Evolutionary conservation across 2,888 invertebrate species (phyloP).

Genomic region (Lysandra coridon): DNA sequence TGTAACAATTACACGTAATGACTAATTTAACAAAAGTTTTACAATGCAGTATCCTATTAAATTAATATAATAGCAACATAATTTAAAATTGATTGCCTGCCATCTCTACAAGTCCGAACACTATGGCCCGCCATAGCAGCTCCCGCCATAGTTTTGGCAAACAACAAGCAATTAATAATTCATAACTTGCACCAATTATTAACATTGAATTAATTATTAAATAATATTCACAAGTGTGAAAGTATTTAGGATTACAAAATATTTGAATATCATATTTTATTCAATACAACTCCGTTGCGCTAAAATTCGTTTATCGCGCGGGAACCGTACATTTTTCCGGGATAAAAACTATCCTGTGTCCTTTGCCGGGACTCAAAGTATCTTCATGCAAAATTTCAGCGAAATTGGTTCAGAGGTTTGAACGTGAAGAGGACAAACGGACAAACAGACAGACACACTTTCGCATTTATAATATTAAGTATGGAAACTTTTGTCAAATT

Average conservation of each 20-base stretch:
- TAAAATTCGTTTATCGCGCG: neutral
- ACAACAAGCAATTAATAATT: neutral
- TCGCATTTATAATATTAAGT: neutral
- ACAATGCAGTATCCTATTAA: no score
- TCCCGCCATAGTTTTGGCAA: neutral
- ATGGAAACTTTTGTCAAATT: no score
- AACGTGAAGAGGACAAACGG: no score
- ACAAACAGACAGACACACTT: no score
- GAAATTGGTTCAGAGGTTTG: no score
- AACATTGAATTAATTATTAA: neutral
- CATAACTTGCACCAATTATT: neutral
- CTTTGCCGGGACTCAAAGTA: neutral
- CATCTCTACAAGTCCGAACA: neutral
- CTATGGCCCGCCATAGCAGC: neutral
- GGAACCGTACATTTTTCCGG: neutral
- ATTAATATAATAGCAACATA: no score
- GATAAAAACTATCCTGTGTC: neutral
- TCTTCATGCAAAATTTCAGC: no score
- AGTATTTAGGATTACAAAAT: neutral
- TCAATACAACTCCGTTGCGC: no score
- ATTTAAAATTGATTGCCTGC: neutral
- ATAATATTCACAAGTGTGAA: neutral
- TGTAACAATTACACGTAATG: no score
- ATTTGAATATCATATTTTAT: neutral
- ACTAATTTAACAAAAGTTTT: no score